phyloP scores from a whole-genome alignment of 2,797 vertebrate genomes.

The Euthynnus affinis region DNA sequence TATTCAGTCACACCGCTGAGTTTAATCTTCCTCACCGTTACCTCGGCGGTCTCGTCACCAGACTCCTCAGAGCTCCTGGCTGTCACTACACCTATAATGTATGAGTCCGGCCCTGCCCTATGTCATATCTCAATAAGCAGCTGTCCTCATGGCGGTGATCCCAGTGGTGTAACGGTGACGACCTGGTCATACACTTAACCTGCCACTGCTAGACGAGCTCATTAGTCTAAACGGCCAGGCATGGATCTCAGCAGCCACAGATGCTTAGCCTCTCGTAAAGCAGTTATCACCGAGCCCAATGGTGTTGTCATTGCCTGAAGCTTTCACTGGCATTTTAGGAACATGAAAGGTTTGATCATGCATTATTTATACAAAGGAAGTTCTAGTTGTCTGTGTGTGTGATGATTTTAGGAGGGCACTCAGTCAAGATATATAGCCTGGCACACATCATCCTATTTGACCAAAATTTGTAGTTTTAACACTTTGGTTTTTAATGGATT shows the following conservation, averaged over 20 bases:
- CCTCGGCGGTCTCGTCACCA: conserved; percentile 36
- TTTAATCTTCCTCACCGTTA: conserved; percentile 69
- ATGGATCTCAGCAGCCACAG: conserved; percentile 3
- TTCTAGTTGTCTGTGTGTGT: not conserved
- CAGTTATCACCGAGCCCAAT: conserved; percentile 4
- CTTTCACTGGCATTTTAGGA: conserved; percentile 4
- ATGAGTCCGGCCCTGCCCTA: conserved; percentile 36
- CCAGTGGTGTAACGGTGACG: conserved; percentile 38
- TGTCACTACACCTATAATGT: conserved; percentile 59
- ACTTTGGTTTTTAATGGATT: no score
- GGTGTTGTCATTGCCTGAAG: not conserved
- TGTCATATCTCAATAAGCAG: conserved; percentile 69
- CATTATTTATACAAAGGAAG: not conserved
- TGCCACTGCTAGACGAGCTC: conserved; percentile 30
- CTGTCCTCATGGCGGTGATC: conserved; percentile 43
- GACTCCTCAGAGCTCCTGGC: conserved; percentile 30
- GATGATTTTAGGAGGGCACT: no score
- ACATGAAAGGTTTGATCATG: not conserved
- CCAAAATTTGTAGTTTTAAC: no score
- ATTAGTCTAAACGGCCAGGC: conserved; percentile 35
- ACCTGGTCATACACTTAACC: conserved; percentile 40
- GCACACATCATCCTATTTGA: no score
- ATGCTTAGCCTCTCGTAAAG: conserved; percentile 15
- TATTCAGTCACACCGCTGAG: conserved; percentile 54
- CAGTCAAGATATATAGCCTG: no score